These are phyloP conservation scores for Melolontha melolontha DNA, from an alignment of 2,888 invertebrate species.

Conservation along the genomic window DNA sequence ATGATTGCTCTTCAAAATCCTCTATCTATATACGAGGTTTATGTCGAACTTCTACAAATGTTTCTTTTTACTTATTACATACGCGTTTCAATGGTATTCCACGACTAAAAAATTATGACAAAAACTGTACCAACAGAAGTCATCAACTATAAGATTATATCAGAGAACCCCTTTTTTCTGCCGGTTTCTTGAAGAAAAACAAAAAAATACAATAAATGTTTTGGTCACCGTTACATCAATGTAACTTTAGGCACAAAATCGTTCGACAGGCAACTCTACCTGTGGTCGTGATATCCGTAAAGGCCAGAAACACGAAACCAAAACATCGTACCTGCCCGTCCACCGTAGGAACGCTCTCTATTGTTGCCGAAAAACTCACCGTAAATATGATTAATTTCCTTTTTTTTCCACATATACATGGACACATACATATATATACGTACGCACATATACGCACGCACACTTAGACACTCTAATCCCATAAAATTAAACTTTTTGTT, in stretches of 20 bases:
- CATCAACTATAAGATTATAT: slow-evolving; percentile 41
- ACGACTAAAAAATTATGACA: slow-evolving; percentile 23
- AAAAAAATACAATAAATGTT: slow-evolving; percentile 4
- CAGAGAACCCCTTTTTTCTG: slow-evolving; percentile 32
- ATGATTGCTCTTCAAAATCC: too few relatives aligned
- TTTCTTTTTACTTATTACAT: too few relatives aligned
- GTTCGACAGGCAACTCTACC: slow-evolving; percentile 19
- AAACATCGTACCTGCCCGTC: slow-evolving; percentile 36
- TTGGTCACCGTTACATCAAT: neutral
- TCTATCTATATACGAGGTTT: too few relatives aligned
- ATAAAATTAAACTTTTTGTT: slow-evolving; percentile 38
- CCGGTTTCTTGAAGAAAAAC: slow-evolving; percentile 15
- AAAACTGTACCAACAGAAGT: slow-evolving; percentile 42
- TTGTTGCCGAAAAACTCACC: slow-evolving; percentile 25
- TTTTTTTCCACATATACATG: slow-evolving; percentile 2
- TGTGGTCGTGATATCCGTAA: slow-evolving; percentile 29
- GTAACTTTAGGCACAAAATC: slow-evolving; percentile 23
- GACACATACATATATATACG: too few relatives aligned
- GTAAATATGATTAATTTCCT: slow-evolving; percentile 40
- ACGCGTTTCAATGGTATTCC: slow-evolving; percentile 4
- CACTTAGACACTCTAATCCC: slow-evolving; percentile 19
- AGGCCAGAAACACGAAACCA: slow-evolving; percentile 32
- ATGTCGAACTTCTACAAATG: too few relatives aligned
- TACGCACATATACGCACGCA: too few relatives aligned
- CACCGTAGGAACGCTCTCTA: slow-evolving; percentile 5